phyloP scores from a whole-genome alignment of 2,113 vertebrate species.

The Podocnemis expansa region DNA sequence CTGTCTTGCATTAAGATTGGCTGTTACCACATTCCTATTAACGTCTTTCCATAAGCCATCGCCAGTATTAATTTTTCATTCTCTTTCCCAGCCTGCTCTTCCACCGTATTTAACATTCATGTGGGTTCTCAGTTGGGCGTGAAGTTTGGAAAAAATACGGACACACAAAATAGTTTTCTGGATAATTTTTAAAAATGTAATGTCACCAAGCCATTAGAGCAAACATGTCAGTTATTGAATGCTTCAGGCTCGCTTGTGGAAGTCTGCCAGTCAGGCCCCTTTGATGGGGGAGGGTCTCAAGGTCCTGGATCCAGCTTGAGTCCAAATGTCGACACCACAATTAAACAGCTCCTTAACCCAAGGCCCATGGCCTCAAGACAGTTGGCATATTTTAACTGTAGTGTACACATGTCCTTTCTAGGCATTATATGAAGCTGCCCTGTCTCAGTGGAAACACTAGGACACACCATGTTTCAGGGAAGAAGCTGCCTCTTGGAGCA shows the following conservation, averaged over 20 bases:
- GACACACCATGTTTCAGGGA: neutral
- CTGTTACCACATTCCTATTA: neutral
- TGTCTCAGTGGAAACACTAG: fast-evolving
- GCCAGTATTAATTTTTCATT: neutral
- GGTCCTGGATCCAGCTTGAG: neutral
- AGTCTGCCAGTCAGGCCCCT: neutral
- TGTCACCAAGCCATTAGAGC: neutral
- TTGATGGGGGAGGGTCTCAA: neutral
- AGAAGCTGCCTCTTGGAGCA: neutral
- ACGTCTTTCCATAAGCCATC: neutral
- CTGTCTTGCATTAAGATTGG: neutral
- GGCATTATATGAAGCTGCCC: neutral
- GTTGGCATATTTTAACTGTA: neutral
- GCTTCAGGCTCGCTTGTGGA: neutral
- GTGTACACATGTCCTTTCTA: neutral
- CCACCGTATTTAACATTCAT: neutral
- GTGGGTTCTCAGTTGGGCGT: neutral
- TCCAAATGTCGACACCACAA: neutral
- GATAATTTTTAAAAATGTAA: fast-evolving
- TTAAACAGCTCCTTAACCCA: neutral
- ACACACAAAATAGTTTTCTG: neutral
- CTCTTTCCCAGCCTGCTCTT: neutral
- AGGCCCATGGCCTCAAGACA: neutral
- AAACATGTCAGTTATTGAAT: neutral
- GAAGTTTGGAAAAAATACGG: neutral